These are phyloP conservation scores for Trachelus tabidus DNA, from an alignment of 2,888 invertebrate genomes.

Conservation along the genomic window DNA sequence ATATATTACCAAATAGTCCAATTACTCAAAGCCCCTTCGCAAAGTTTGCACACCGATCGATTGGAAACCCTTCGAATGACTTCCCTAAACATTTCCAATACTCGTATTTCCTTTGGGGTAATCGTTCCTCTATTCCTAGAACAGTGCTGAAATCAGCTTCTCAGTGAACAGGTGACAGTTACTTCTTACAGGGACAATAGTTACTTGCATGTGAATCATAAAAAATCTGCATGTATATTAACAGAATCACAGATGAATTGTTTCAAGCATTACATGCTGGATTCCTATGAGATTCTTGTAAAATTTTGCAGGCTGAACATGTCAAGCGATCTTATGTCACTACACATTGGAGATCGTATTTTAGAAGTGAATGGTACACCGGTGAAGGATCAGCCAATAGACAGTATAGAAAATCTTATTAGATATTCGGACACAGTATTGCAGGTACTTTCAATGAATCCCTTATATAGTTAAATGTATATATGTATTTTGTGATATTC, in stretches of 20 bases:
- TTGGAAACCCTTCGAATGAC: not conserved
- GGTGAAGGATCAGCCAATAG: slow-evolving; percentile 82
- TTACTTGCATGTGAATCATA: not conserved
- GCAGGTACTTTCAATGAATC: slow-evolving; percentile 70
- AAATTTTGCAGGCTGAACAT: slow-evolving; percentile 77
- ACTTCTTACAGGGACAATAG: not conserved
- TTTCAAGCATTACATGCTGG: not conserved
- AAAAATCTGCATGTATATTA: not conserved
- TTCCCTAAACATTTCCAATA: not conserved
- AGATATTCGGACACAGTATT: slow-evolving; percentile 78
- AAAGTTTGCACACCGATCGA: not conserved
- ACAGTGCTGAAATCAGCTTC: not conserved
- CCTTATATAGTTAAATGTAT: not conserved
- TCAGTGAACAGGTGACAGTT: not conserved
- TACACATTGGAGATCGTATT: slow-evolving; percentile 93
- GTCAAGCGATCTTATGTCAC: slow-evolving; percentile 82
- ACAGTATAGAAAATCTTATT: slow-evolving; percentile 81
- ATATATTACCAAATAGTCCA: not conserved
- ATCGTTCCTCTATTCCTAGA: not conserved
- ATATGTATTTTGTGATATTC: not conserved
- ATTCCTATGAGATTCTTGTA: not conserved
- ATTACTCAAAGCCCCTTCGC: not conserved
- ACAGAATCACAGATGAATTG: not conserved
- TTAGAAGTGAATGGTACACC: slow-evolving; percentile 93
- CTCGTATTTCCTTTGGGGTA: not conserved